phyloP scores from a whole-genome alignment of 2,113 vertebrate genomes.

The Ceyx cyanopectus region DNA sequence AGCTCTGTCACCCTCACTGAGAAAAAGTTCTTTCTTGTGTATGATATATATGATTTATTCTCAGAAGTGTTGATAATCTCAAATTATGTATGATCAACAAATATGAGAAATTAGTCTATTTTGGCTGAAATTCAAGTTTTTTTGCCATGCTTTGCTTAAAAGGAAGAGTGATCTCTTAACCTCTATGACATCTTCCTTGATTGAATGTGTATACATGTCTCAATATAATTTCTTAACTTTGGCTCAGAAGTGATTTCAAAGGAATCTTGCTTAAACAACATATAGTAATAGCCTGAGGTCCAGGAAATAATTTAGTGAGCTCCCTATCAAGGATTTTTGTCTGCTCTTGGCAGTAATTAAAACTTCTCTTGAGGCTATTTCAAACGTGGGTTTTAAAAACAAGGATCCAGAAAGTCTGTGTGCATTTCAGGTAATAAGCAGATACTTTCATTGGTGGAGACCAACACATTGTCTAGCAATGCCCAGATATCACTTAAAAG shows the following conservation, averaged over 20 bases:
- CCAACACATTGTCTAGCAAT: fast-evolving
- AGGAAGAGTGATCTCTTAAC: background rate
- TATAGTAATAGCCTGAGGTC: background rate
- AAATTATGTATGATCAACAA: background rate
- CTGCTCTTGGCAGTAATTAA: background rate
- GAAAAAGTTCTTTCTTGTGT: too few relatives aligned
- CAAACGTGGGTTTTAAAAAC: background rate
- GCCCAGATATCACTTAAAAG: background rate
- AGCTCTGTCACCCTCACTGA: too few relatives aligned
- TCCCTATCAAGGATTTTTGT: background rate
- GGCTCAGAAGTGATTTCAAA: background rate
- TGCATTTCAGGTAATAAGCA: background rate
- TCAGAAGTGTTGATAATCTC: background rate
- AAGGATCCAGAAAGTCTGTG: background rate
- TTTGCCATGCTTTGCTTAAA: background rate
- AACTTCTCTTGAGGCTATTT: background rate
- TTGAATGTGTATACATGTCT: background rate
- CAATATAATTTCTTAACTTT: background rate
- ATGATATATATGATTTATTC: background rate
- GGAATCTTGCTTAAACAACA: background rate
- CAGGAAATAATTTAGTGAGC: background rate
- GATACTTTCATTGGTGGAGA: background rate
- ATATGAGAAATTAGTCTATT: background rate
- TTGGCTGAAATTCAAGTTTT: background rate
- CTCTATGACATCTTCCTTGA: background rate